Base-by-base conservation (phyloP, 2,888 invertebrate genomes). In the Epinotia bilunana region DNA sequence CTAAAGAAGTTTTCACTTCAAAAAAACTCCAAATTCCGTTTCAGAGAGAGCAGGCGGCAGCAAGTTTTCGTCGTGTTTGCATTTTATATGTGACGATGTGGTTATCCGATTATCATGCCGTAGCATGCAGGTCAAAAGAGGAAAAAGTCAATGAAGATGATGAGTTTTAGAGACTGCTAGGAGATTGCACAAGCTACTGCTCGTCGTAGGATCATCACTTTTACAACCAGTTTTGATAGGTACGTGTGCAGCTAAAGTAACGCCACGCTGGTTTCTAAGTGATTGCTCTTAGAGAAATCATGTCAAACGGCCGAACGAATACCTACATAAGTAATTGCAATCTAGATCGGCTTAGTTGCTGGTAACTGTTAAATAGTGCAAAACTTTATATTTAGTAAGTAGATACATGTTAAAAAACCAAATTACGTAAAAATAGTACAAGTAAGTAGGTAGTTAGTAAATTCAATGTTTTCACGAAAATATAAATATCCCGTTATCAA, bases 161-260 rank as follows among this genome's bases (percentile, higher is more conserved):
- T 60, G n/a, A 60, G 13, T 67, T 63, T 60, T n/a, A 33, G 39
- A 13, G 61, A 53, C 20, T 20, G 13, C 53, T 23, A 20, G 18
- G 28, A 2, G 33, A 33, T 67, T 60, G 60, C 65, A 60, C 13
- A 73, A 49, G 65, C 53, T 20, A 46, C 13, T 33, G 46, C 33
- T 49, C 18, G 53, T 39, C 60, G 46, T 43, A 49, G 55, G 69
- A 60, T 74, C 43, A 23, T 74, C 63, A 57, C 62, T 73, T 57
- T 74, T 70, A 71, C 46, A 71, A 71, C 65, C 65, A 65, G 71
- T 75, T 71, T 70, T 28, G 65, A 53, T 61, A n/a, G n/a, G n/a
- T n/a, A 64, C 64, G 18, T 64, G 46, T 18, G 18, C 49, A 46
- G 64, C 55, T 57, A 6, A 33, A 55, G 39, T 53, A 28, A 39